Evolutionary conservation across 2,797 vertebrate genomes (phyloP), one percentile per base, ranked within the genome.

Genomic region (Schizopygopsis malacanthus): DNA sequence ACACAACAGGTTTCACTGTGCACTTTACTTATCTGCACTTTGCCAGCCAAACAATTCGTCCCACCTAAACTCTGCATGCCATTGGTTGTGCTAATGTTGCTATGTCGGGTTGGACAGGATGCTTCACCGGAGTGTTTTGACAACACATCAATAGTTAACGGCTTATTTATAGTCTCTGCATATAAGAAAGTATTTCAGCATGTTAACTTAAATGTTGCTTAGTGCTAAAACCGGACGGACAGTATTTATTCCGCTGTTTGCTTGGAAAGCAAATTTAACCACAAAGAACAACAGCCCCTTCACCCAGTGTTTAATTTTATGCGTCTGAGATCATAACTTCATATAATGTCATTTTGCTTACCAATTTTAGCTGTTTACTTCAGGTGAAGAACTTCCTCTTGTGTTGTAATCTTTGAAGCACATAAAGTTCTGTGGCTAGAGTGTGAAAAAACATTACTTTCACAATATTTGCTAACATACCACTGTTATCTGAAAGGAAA

Each of bases 401-500:
- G 10, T 39, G 25, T 37, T 39, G 1, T 59, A 61, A 76, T 43
- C 9, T 81, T 22, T 50, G 56, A 50, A 45, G 22, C 63, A 47
- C 22, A 52, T 67, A 15, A 39, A 15, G n/a, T 56, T 67, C 13
- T 70, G 43, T 54, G 83, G 73, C 33, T 73, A 76, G 18, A 87
- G 39, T 50, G 7, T 50, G 15, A 75, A 61, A 79, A 76, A 33
- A 77, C 33, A 43, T 69, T 16, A 54, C 9, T 28, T 11, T 50
- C 28, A 52, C 28, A 84, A 22, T 25, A 47, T 47, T 81, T 78
- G 37, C 2, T 5, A 8, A 33, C 82, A 85, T 71, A 28, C 71
- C 65, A 22, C 20, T 67, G 63, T 81, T 88, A 88, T 87, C 80
- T 56, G 37, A 84, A n/a, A 73, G 77, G 77, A 71, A 79, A 71